These are phyloP conservation scores for Bos javanicus DNA, from an alignment of 2,113 vertebrate species.

Conservation along the genomic window DNA sequence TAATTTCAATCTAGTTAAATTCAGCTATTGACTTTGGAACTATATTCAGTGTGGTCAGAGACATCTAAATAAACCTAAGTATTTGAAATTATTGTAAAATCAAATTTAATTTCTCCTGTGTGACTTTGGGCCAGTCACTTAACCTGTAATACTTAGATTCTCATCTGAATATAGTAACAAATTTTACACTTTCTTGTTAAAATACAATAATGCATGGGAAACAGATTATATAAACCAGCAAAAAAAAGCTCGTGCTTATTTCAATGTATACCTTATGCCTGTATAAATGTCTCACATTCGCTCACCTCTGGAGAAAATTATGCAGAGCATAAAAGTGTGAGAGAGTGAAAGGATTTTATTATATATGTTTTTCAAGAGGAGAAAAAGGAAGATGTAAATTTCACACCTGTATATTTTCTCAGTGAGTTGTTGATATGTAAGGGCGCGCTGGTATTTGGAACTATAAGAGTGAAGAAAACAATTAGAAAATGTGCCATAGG, in stretches of 20 bases:
- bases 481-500: not conserved
- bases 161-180: not conserved
- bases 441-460: not conserved
- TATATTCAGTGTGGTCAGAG: not conserved
- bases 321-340: not conserved
- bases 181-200: not conserved
- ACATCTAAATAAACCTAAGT: not conserved
- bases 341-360: not conserved
- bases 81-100: not conserved
- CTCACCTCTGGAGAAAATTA: not conserved
- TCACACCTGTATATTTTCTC: not conserved
- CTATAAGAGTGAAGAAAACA: not conserved
- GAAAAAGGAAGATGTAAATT: not conserved
- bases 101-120: not conserved
- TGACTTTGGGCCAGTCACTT: not conserved
- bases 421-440: not conserved
- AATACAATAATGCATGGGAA: not conserved
- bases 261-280: not conserved
- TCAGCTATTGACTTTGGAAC: not conserved
- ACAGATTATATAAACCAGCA: not conserved
- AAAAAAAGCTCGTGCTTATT: not conserved
- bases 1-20: not conserved
- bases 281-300: not conserved
- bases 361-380: not conserved
- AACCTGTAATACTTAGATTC: not conserved